Percentiles rank a stretch among this genome's conserved stretches.
Conservation (phyloP, 2,113 vertebrate genomes). For the Lasiurus cinereus region DNA sequence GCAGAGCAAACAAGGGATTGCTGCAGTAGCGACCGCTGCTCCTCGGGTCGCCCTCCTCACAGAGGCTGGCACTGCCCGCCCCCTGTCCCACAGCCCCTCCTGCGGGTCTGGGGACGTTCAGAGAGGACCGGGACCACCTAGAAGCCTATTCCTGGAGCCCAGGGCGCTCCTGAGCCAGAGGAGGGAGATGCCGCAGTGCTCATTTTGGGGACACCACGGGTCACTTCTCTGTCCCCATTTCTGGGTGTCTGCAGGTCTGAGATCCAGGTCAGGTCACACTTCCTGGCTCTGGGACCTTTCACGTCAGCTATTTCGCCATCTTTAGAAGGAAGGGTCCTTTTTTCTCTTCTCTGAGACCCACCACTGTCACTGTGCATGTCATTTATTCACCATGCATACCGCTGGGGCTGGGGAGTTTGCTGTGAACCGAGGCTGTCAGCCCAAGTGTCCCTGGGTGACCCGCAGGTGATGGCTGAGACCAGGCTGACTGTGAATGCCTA, state of each 20-base stretch:
- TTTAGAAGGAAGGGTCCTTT: neutral
- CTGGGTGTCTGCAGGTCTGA: neutral
- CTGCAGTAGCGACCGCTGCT: neutral
- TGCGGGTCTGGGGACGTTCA: neutral
- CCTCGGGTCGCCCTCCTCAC: accelerated
- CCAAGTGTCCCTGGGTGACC: neutral
- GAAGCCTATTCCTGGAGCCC: neutral
- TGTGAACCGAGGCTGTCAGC: accelerated
- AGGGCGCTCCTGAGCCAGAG: neutral
- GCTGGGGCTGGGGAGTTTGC: neutral
- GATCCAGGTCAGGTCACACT: neutral
- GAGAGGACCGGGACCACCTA: neutral
- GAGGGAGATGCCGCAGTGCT: neutral
- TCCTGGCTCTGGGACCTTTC: neutral
- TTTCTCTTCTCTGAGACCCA: neutral
- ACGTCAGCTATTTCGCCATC: neutral
- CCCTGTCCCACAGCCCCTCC: neutral
- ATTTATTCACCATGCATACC: accelerated
- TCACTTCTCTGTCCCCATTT: neutral
- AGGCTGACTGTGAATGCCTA: accelerated
- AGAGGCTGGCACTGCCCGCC: neutral
- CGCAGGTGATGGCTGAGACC: too few species aligned
- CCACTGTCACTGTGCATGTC: too few species aligned
- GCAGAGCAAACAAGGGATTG: neutral
- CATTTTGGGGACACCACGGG: neutral